Conservation (phyloP, 2,797 vertebrate species). For the Masticophis lateralis region DNA sequence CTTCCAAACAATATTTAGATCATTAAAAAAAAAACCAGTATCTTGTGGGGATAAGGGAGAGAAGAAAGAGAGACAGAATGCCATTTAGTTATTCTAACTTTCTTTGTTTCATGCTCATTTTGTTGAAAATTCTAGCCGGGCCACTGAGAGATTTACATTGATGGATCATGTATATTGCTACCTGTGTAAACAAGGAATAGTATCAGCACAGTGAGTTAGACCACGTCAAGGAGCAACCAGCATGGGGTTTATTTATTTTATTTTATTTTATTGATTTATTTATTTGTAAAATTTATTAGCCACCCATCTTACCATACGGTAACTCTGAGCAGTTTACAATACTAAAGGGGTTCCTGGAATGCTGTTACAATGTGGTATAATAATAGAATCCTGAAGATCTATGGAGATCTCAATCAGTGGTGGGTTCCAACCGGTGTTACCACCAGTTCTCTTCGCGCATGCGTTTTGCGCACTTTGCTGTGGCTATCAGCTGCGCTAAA, state of each 20-base stretch:
- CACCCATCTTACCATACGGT: too few relatives aligned
- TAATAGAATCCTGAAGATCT: not conserved
- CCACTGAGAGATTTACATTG: not conserved
- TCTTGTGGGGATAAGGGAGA: conserved; percentile 13
- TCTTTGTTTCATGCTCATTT: not conserved
- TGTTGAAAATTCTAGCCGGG: not conserved
- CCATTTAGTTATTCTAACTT: conserved; percentile 19
- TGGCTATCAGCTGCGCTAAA: too few relatives aligned
- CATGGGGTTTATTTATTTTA: too few relatives aligned
- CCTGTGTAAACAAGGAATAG: not conserved
- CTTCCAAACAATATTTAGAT: conserved; percentile 34
- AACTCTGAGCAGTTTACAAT: too few relatives aligned
- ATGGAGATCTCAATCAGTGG: too few relatives aligned
- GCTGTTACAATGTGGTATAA: not conserved
- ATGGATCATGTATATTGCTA: not conserved
- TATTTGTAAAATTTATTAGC: too few relatives aligned
- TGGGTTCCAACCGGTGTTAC: too few relatives aligned
- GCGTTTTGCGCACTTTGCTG: too few relatives aligned
- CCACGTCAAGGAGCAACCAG: not conserved
- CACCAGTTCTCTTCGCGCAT: too few relatives aligned
- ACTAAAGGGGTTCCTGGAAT: not conserved
- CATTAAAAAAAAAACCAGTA: conserved; percentile 12
- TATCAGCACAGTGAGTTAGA: not conserved
- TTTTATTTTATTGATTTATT: too few relatives aligned
- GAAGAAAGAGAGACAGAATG: too few relatives aligned